phyloP scores from a whole-genome alignment of 2,113 vertebrate genomes.

The Maccullochella peelii region DNA sequence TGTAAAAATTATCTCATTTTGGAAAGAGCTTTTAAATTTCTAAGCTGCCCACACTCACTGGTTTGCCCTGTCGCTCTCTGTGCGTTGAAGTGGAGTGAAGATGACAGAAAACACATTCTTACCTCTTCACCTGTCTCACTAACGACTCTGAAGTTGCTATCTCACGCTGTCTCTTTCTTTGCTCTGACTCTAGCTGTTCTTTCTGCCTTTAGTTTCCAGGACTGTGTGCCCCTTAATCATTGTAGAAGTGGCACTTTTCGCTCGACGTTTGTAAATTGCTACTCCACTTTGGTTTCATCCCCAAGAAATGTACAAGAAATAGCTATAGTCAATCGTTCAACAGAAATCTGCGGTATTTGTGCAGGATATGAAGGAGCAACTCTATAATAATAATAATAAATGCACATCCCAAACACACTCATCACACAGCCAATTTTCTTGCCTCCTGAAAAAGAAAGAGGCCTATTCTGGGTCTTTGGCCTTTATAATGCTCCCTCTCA shows the following conservation, averaged over 20 bases:
- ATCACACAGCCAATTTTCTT: conserved; percentile 23
- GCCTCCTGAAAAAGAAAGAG: conserved; percentile 22
- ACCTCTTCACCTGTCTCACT: conserved; percentile 30
- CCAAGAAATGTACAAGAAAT: conserved; percentile 4
- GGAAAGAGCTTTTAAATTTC: conserved; percentile 21
- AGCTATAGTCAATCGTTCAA: background rate
- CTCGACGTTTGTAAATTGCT: conserved; percentile 25
- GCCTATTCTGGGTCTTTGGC: conserved; percentile 36
- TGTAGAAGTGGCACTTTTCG: conserved; percentile 23
- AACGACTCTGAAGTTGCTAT: conserved; percentile 30
- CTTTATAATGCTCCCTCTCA: conserved; percentile 48
- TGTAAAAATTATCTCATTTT: conserved; percentile 53
- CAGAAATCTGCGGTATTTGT: background rate
- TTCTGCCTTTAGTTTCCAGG: conserved; percentile 39
- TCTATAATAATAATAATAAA: background rate
- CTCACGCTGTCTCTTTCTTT: conserved; percentile 15
- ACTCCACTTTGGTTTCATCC: conserved; percentile 12
- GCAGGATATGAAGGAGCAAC: background rate
- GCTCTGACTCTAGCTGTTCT: conserved; percentile 9
- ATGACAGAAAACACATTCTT: conserved; percentile 51
- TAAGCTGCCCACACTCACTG: conserved; percentile 14
- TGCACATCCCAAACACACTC: background rate
- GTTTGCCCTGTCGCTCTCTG: background rate
- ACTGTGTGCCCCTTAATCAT: conserved; percentile 16
- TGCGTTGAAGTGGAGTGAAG: conserved; percentile 44